phyloP scores from a whole-genome alignment of 2,888 invertebrate species.

The Pheosia gnoma region DNA sequence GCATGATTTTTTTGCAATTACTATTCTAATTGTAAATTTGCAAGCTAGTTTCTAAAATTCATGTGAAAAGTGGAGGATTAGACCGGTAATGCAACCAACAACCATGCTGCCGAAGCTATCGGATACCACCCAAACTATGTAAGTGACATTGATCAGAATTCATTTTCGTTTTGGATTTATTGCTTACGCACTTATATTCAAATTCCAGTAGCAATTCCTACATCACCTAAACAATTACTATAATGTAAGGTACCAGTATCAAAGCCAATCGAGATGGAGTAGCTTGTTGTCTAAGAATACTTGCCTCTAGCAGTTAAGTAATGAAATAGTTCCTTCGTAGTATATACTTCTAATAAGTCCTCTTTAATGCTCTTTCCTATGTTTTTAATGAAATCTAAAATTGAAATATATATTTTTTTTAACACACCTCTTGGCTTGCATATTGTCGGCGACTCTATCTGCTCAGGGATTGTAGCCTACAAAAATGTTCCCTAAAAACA shows the following conservation, averaged over 20 bases:
- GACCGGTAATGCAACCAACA: slow-evolving; percentile 66
- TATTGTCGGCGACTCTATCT: no score
- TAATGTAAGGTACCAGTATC: not conserved
- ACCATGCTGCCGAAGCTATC: slow-evolving; percentile 75
- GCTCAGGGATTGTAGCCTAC: no score
- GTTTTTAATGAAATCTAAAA: no score
- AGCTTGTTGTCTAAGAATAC: slow-evolving; percentile 35
- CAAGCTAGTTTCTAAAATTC: slow-evolving; percentile 49
- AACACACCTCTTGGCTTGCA: no score
- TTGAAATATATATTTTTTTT: no score
- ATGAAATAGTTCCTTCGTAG: not conserved
- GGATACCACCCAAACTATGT: slow-evolving; percentile 79
- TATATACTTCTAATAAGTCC: no score
- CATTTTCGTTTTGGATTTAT: slow-evolving; percentile 26
- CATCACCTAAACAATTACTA: not conserved
- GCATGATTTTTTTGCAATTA: slow-evolving; percentile 57
- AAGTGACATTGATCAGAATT: slow-evolving; percentile 53
- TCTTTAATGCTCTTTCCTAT: no score
- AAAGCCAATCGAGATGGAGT: slow-evolving; percentile 8
- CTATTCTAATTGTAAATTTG: slow-evolving; percentile 41
- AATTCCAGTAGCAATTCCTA: slow-evolving; percentile 6
- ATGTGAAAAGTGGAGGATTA: slow-evolving; percentile 63
- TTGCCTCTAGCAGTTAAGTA: not conserved
- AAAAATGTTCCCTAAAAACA: no score
- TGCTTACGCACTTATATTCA: slow-evolving; percentile 26